phyloP scores from a whole-genome alignment of 2,113 vertebrate species.

The Galbula dea region DNA sequence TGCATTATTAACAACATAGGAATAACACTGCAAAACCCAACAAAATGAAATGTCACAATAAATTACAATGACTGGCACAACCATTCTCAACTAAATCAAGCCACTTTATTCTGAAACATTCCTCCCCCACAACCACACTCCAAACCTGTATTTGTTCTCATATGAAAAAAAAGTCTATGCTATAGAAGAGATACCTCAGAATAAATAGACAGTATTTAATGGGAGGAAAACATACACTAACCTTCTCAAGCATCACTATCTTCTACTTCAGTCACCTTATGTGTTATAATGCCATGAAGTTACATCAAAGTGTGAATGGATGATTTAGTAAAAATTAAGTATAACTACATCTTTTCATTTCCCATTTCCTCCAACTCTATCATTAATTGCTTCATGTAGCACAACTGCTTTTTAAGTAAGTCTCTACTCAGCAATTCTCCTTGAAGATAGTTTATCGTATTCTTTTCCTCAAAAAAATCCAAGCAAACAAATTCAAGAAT shows the following conservation, averaged over 20 bases:
- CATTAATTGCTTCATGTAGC: conserved; percentile 28
- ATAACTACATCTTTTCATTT: background rate
- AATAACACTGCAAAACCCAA: conserved; percentile 27
- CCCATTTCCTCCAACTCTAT: conserved; percentile 10
- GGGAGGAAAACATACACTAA: background rate
- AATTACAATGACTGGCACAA: conserved; percentile 20
- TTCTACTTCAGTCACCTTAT: background rate
- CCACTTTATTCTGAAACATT: background rate
- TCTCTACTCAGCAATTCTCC: background rate
- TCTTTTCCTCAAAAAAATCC: background rate
- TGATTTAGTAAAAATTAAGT: conserved; percentile 31
- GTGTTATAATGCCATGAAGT: background rate
- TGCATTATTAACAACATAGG: conserved; percentile 54
- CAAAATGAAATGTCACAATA: conserved; percentile 49
- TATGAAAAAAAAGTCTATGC: background rate
- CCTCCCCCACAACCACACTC: background rate
- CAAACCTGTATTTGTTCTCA: background rate
- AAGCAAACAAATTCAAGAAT: background rate
- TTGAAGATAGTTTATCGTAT: background rate
- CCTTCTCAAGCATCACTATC: background rate
- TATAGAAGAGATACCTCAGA: background rate
- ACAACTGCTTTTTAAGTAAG: conserved; percentile 12
- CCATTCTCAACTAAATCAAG: background rate
- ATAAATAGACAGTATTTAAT: background rate
- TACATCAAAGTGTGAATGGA: conserved; percentile 3